Evolutionary conservation across 2,888 invertebrate species (phyloP).

Genomic region (Epinotia bilunana): DNA sequence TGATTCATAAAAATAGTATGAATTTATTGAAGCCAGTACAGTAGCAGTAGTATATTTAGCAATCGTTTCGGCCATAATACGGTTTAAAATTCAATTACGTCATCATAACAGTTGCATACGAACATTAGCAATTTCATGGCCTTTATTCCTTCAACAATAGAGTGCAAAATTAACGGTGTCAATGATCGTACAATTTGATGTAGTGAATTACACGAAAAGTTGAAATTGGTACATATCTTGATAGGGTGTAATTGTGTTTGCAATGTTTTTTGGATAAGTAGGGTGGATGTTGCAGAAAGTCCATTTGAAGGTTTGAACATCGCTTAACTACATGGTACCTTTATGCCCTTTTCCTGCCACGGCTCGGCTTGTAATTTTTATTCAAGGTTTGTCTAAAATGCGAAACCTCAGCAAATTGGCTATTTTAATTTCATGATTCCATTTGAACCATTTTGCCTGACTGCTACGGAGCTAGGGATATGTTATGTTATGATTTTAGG

Average conservation of each 20-base stretch:
- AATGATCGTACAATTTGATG: slow-evolving; percentile 17
- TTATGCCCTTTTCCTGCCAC: too few relatives aligned
- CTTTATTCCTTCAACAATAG: not conserved
- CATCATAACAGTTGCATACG: slow-evolving; percentile 40
- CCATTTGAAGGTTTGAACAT: not conserved
- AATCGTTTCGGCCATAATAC: slow-evolving; percentile 54
- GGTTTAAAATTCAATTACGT: slow-evolving; percentile 54
- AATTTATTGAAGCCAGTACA: slow-evolving; percentile 37
- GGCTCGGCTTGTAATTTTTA: too few relatives aligned
- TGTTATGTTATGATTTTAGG: too few relatives aligned
- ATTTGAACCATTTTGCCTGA: too few relatives aligned
- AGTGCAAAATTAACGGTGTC: not conserved
- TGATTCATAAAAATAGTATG: slow-evolving; percentile 50
- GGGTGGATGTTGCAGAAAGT: not conserved
- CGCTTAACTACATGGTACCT: too few relatives aligned
- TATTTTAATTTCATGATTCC: too few relatives aligned
- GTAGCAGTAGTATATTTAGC: slow-evolving; percentile 65
- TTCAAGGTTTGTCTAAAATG: too few relatives aligned
- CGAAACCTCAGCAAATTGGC: too few relatives aligned
- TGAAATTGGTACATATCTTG: slow-evolving; percentile 41
- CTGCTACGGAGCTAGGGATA: too few relatives aligned
- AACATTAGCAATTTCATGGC: not conserved
- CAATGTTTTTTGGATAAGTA: slow-evolving; percentile 6
- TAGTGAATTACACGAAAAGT: slow-evolving; percentile 22
- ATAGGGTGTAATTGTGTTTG: slow-evolving; percentile 31